Evolutionary conservation across 2,113 vertebrate species (phyloP), one percentile per base, ranked within the genome.

Genomic region (Catharus bicknelli): DNA sequence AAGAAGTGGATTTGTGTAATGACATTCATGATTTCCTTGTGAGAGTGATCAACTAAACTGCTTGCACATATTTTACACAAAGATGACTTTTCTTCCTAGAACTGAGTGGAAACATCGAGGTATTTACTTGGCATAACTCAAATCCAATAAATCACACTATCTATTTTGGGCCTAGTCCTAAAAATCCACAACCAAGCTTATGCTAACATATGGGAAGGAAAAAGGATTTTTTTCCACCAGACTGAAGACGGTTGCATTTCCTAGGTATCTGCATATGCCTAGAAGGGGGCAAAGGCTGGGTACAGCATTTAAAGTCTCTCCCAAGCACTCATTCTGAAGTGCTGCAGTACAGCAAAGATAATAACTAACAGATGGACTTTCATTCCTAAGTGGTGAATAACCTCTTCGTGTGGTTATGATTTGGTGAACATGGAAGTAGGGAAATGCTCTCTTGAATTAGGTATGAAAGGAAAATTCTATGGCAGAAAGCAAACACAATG

Each of bases 371-470:
- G 95, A 97, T 97, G 97, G 94, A 88, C 94, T 89, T 94, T 96
- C 97, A 97, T 97, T 97, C 97, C 97, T 88, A 91, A 96, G 94
- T 89, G 78, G 72, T 97, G 97, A 97, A 95, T 94, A 97, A 97
- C 54, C 72, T 79, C 86, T 90, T 83, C 3, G 79, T 94, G 95
- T 95, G 96, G 96, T 97, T 95, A 95, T 92, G 93, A 96, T 95
- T 90, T 95, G 96, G 95, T 95, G 96, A 97, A 92, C 66, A 82
- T 68, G 47, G 94, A 96, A 96, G 87, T n/a, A 95, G 66, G 43
- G 62, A 96, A 94, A 95, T 59, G 75, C 55, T 76, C 74, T 90
- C 55, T 73, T 78, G 73, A 88, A 78, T 80, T 80, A 89, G 82
- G 48, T 38, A 91, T 38, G 63, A 90, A 87, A 90, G 43, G n/a